Percentiles rank a stretch among this genome's conserved stretches.
phyloP scores from a whole-genome alignment of 2,113 vertebrate genomes.

The Mixornis gularis region DNA sequence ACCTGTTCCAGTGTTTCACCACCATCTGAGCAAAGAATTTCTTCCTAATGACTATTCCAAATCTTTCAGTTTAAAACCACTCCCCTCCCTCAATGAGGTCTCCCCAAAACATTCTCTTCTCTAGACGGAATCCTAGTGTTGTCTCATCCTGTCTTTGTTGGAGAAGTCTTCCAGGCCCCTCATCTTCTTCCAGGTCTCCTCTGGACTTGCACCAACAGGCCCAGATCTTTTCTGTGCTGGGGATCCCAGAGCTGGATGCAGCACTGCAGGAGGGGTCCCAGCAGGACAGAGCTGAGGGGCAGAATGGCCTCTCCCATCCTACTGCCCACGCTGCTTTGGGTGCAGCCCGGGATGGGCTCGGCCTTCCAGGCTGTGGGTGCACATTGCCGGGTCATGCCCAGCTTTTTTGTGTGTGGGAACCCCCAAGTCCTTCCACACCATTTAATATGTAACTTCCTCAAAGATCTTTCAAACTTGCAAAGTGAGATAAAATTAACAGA shows the following conservation, averaged over 20 bases:
- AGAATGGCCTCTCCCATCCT: neutral
- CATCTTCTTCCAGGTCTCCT: neutral
- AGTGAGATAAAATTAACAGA: neutral
- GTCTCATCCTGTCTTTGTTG: neutral
- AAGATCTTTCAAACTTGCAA: neutral
- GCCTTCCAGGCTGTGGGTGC: neutral
- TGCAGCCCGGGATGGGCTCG: neutral
- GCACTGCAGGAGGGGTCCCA: no score
- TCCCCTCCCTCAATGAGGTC: neutral
- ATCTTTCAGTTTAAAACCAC: neutral
- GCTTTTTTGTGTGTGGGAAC: neutral
- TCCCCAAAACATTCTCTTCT: neutral
- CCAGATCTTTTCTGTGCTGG: neutral
- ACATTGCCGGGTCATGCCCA: neutral
- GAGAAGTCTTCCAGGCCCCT: neutral
- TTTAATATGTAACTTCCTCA: neutral
- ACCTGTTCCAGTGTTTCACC: neutral
- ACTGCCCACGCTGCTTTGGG: accelerated
- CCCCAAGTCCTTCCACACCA: neutral
- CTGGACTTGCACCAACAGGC: neutral
- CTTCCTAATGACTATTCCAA: neutral
- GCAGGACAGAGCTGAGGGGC: neutral
- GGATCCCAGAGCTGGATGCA: neutral
- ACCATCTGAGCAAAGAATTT: neutral
- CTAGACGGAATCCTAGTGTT: neutral